Conservation (phyloP, 2,113 vertebrate species). For the Redunca redunca region DNA sequence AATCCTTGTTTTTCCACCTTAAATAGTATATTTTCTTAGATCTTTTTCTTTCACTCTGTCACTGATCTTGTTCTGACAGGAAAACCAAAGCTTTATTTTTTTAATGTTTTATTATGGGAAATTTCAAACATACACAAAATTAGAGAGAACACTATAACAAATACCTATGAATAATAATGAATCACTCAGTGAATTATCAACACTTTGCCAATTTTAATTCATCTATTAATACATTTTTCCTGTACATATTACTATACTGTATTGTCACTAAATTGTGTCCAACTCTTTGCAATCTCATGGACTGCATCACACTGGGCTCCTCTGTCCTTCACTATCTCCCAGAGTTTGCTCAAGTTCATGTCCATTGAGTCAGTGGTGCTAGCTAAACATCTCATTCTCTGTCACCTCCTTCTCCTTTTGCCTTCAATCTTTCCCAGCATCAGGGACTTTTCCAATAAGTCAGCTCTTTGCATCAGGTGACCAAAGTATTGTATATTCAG, state of each 20-base stretch:
- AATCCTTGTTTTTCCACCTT: background rate
- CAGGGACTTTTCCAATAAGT: background rate
- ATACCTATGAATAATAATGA: background rate
- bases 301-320: background rate
- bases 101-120: constrained; percentile 5
- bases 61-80: constrained; percentile 5
- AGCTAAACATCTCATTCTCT: background rate
- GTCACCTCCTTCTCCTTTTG: background rate
- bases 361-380: background rate
- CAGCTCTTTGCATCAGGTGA: background rate
- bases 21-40: background rate
- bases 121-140: constrained; percentile 29
- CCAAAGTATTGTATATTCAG: background rate
- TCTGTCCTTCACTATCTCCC: background rate
- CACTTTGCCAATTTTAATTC: background rate
- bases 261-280: background rate
- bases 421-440: too few species aligned
- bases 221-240: background rate
- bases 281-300: background rate
- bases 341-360: background rate
- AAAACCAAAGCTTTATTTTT: constrained; percentile 15
- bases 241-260: background rate
- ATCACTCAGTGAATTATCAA: background rate
- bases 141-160: background rate
- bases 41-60: background rate